A percentile compares a stretch with the other conserved stretches of the same genome.
phyloP scores from a whole-genome alignment of 2,888 invertebrate species.

The Ophion slaviceki region DNA sequence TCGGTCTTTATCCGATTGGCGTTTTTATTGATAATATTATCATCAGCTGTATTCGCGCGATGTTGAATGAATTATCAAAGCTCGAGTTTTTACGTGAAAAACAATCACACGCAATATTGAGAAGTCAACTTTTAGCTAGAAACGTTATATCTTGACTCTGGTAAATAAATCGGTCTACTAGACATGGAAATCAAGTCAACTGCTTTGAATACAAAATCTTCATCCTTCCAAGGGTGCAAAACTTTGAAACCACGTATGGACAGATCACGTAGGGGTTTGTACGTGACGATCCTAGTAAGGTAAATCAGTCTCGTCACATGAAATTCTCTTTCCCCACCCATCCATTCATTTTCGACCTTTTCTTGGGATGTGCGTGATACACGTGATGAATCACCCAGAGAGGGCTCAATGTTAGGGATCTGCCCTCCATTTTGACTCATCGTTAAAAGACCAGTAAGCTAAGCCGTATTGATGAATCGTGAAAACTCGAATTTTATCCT shows the following conservation, averaged over 20 bases:
- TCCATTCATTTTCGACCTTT: constrained; percentile 47
- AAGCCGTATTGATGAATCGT: not conserved
- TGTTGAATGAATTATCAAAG: not conserved
- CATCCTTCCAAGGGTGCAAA: constrained; percentile 9
- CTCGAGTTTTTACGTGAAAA: not conserved
- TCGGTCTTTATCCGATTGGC: no score
- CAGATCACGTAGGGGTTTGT: constrained; percentile 35
- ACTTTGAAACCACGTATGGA: constrained; percentile 10
- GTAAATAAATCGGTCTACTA: not conserved
- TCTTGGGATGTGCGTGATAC: constrained; percentile 45
- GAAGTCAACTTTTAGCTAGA: not conserved
- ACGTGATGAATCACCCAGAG: constrained; percentile 42
- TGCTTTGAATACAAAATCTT: constrained; percentile 8
- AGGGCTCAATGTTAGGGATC: constrained; percentile 22
- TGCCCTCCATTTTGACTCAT: constrained; percentile 21
- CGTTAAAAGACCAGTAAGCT: constrained; percentile 37
- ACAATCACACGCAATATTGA: not conserved
- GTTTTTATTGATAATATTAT: not conserved
- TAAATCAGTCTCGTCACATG: constrained; percentile 28
- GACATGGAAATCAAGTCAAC: not conserved
- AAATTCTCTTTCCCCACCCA: constrained; percentile 28
- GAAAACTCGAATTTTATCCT: not conserved
- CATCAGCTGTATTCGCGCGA: not conserved
- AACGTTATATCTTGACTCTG: not conserved
- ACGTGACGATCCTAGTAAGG: constrained; percentile 26